Evolutionary conservation across 2,888 invertebrate genomes (phyloP).

Genomic region (Ormyrus rosae): DNA sequence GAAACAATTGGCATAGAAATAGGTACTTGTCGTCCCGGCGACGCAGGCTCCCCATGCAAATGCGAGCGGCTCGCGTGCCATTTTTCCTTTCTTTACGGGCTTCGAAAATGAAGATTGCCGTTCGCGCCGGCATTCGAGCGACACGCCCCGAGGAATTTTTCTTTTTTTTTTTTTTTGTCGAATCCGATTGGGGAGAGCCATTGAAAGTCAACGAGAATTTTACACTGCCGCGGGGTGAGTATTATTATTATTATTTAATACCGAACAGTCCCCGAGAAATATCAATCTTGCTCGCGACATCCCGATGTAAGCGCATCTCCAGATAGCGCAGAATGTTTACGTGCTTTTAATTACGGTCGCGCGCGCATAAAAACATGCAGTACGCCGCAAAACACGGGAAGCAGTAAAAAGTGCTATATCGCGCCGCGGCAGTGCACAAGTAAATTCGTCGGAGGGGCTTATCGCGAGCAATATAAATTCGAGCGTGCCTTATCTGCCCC

Average conservation of each 20-base stretch:
- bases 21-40: constrained; percentile 60
- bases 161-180: not conserved
- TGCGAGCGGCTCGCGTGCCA: constrained; percentile 18
- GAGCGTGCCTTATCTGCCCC: constrained; percentile 23
- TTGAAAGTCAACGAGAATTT: no score
- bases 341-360: no score
- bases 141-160: not conserved
- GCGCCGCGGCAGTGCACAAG: not conserved
- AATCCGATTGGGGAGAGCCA: no score
- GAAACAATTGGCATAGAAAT: constrained; percentile 70
- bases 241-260: no score
- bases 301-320: no score
- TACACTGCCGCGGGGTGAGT: no score
- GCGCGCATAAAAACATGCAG: no score
- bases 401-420: not conserved
- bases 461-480: constrained; percentile 25
- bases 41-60: not conserved
- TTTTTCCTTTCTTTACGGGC: constrained; percentile 12
- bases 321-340: no score
- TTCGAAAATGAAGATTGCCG: not conserved
- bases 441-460: constrained; percentile 6
- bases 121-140: not conserved
- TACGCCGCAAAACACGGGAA: no score
- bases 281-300: no score
- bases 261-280: no score